Evolutionary conservation across 1,140 invertebrate genomes (phyloP).

Genomic region (Telenomus remus): DNA sequence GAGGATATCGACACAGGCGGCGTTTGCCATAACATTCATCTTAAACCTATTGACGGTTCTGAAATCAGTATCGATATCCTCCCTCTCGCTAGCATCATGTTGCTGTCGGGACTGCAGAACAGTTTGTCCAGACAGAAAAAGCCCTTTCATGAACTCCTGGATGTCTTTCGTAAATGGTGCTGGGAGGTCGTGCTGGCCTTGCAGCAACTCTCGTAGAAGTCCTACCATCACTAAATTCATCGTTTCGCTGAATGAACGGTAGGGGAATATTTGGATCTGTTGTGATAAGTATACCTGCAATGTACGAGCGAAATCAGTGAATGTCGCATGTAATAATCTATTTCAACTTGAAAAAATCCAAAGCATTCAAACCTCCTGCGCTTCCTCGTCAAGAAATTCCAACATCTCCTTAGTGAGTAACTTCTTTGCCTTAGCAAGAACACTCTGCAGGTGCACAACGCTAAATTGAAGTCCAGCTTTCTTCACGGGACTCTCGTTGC

Average conservation of each 20-base stretch:
- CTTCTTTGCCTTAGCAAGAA: constrained; percentile 88
- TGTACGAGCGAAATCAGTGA: too few relatives aligned
- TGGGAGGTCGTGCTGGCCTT: constrained; percentile 92
- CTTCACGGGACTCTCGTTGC: constrained; percentile 81
- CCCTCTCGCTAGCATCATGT: constrained; percentile 87
- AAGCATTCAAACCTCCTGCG: constrained; percentile 89
- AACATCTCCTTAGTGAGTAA: constrained; percentile 91
- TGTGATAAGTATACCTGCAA: constrained; percentile 69
- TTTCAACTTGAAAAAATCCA: too few relatives aligned
- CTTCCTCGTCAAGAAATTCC: constrained; percentile 87
- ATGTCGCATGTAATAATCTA: too few relatives aligned
- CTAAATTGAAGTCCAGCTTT: constrained; percentile 80
- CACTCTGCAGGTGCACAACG: constrained; percentile 85
- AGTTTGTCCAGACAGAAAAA: constrained; percentile 94
- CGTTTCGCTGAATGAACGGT: constrained; percentile 95
- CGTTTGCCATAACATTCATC: constrained; percentile 97
- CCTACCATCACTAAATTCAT: constrained; percentile 95
- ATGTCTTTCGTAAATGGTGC: constrained; percentile 94
- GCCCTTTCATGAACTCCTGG: constrained; percentile 88
- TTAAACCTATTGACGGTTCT: constrained; percentile 92
- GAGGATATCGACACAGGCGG: constrained; percentile 96
- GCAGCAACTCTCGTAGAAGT: constrained; percentile 91
- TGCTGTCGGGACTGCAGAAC: constrained; percentile 87
- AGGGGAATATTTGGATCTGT: constrained; percentile 85
- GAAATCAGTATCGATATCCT: constrained; percentile 86